These are phyloP conservation scores for Puffinus mauretanicus DNA, from an alignment of 2,113 vertebrate genomes.

Conservation along the genomic window DNA sequence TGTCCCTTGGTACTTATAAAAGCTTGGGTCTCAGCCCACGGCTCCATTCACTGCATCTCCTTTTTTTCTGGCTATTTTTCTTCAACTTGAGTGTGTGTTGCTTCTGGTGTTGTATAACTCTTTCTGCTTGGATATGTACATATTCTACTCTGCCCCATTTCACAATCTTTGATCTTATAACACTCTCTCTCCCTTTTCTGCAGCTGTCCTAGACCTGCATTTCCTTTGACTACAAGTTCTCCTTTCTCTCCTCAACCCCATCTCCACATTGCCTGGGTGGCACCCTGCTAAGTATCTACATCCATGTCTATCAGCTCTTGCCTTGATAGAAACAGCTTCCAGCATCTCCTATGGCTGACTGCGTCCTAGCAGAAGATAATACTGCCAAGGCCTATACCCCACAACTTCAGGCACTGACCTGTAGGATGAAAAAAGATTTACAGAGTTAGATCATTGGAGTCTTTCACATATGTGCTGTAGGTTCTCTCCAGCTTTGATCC, in stretches of 20 bases:
- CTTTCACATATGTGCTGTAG: not conserved
- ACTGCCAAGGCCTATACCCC: not conserved
- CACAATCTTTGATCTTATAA: not conserved
- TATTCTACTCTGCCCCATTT: not conserved
- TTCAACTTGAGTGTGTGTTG: not conserved
- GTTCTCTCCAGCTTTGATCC: not conserved
- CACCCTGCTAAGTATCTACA: not conserved
- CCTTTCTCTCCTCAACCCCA: not conserved
- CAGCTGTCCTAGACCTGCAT: not conserved
- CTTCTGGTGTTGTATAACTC: not conserved
- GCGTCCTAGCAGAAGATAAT: not conserved
- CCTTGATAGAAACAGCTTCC: not conserved
- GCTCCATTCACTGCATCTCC: not conserved
- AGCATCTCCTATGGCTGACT: not conserved
- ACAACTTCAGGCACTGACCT: not conserved
- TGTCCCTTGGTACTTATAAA: not conserved
- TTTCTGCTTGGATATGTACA: not conserved
- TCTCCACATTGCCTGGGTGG: not conserved
- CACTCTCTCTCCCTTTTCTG: not conserved
- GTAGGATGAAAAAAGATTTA: not conserved
- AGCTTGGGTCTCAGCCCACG: not conserved
- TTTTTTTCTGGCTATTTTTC: not conserved
- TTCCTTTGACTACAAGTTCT: not conserved
- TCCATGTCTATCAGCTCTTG: not conserved
- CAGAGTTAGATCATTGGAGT: not conserved